Percentiles rank a stretch among this genome's conserved stretches.
phyloP scores from a whole-genome alignment of 2,888 invertebrate species.

The Merodon equestris region DNA sequence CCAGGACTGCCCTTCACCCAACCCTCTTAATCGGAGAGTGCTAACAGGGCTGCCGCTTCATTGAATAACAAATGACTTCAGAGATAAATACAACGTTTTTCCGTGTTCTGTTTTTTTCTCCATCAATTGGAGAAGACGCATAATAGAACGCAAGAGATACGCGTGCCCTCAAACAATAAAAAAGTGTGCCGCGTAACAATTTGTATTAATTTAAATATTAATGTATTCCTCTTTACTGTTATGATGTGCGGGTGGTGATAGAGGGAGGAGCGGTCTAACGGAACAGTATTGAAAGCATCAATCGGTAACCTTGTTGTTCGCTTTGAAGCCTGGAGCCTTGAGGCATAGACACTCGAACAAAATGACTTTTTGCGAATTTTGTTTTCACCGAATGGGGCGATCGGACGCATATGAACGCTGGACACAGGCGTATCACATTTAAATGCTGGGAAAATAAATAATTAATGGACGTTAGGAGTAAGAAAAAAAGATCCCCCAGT shows the following conservation, averaged over 20 bases:
- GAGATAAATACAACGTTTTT: slow-evolving; percentile 49
- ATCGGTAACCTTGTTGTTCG: slow-evolving; percentile 17
- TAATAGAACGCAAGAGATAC: slow-evolving; percentile 9
- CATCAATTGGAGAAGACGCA: slow-evolving; percentile 16
- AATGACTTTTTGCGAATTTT: slow-evolving; percentile 39
- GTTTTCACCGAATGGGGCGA: slow-evolving; percentile 3
- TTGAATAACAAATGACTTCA: slow-evolving; percentile 52
- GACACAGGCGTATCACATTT: slow-evolving; percentile 32
- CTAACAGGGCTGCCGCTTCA: slow-evolving; percentile 20
- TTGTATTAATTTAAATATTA: slow-evolving; percentile 44
- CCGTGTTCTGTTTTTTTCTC: slow-evolving; percentile 3
- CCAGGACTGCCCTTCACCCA: neutral
- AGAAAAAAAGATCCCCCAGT: too few relatives aligned
- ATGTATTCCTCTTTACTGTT: slow-evolving; percentile 1
- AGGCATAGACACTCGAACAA: slow-evolving; percentile 14
- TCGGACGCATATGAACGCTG: neutral
- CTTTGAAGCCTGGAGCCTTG: slow-evolving; percentile 28
- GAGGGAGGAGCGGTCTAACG: slow-evolving; percentile 6
- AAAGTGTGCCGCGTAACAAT: slow-evolving; percentile 42
- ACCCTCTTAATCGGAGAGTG: slow-evolving; percentile 1
- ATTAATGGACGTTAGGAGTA: too few relatives aligned
- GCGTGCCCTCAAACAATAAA: slow-evolving; percentile 23
- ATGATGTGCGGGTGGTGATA: neutral
- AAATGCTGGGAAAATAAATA: slow-evolving; percentile 40
- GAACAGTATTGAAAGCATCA: slow-evolving; percentile 30